These are phyloP conservation scores for Lanius collurio DNA, from an alignment of 2,113 vertebrate genomes.

Conservation along the genomic window DNA sequence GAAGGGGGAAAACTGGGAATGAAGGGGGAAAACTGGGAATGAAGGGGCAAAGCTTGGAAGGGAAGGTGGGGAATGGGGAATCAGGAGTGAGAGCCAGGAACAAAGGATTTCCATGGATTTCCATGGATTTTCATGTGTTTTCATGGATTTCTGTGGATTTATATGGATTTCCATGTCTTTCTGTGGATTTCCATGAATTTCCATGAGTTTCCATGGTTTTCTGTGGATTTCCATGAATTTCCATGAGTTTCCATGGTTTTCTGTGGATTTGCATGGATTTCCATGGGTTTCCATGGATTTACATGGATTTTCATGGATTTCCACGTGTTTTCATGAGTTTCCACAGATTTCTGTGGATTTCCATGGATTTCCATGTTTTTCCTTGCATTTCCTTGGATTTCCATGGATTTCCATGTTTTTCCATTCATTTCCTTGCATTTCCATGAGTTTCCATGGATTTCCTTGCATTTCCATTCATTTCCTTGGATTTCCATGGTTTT, in stretches of 20 bases:
- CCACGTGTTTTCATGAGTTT: background rate
- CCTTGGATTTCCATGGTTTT: fast-evolving
- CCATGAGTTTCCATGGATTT: fast-evolving
- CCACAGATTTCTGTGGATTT: fast-evolving
- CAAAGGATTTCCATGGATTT: background rate
- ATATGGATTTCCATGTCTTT: no score
- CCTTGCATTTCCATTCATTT: fast-evolving
- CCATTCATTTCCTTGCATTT: fast-evolving
- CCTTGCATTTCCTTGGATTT: background rate
- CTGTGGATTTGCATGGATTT: background rate
- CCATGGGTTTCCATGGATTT: background rate
- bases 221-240: background rate
- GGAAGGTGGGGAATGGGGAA: background rate
- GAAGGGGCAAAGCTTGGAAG: background rate
- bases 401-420: fast-evolving
- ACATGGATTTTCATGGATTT: background rate
- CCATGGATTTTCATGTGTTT: no score
- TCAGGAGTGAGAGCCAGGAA: background rate
- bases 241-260: no score
- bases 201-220: background rate
- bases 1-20: background rate
- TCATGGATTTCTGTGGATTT: background rate
- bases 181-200: background rate
- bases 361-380: background rate
- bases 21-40: no score